Percentiles rank a stretch among this genome's conserved stretches.
These are phyloP conservation scores for Geotrupes spiniger DNA, from an alignment of 2,888 invertebrate species.

Conservation along the genomic window DNA sequence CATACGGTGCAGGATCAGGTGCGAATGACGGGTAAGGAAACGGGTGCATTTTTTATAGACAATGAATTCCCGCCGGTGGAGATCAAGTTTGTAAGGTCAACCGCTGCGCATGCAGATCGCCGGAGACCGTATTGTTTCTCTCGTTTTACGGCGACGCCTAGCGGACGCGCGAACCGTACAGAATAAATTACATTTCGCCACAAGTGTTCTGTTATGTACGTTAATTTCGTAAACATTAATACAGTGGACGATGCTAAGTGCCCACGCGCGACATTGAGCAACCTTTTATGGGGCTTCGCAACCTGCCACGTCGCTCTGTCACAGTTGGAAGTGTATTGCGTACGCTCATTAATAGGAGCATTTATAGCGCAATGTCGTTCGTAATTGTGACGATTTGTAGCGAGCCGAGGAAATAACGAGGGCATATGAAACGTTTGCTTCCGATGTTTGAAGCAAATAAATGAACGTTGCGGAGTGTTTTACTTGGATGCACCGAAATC, in stretches of 20 bases:
- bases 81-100: slow-evolving; percentile 23
- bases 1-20: slow-evolving; percentile 2
- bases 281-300: slow-evolving; percentile 13
- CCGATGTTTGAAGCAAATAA: too few species aligned
- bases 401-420: too few species aligned
- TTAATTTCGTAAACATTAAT: slow-evolving; percentile 18
- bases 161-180: too few species aligned
- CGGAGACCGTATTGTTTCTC: too few species aligned
- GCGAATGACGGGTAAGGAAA: slow-evolving; percentile 11
- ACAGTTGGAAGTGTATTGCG: slow-evolving; percentile 2
- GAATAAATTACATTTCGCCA: slow-evolving; percentile 14
- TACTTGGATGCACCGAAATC: too few species aligned
- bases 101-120: background rate
- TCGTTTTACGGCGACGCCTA: too few species aligned
- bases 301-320: slow-evolving; percentile 11
- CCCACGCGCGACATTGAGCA: slow-evolving; percentile 20
- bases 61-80: slow-evolving; percentile 16
- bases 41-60: slow-evolving; percentile 16
- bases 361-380: too few species aligned
- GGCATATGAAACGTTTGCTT: too few species aligned
- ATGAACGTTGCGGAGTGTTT: too few species aligned
- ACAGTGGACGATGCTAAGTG: slow-evolving; percentile 9
- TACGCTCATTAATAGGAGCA: too few species aligned
- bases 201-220: slow-evolving; percentile 22
- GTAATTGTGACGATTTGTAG: too few species aligned